Conservation (phyloP, 2,888 invertebrate species). For the Artemia sp. region DNA sequence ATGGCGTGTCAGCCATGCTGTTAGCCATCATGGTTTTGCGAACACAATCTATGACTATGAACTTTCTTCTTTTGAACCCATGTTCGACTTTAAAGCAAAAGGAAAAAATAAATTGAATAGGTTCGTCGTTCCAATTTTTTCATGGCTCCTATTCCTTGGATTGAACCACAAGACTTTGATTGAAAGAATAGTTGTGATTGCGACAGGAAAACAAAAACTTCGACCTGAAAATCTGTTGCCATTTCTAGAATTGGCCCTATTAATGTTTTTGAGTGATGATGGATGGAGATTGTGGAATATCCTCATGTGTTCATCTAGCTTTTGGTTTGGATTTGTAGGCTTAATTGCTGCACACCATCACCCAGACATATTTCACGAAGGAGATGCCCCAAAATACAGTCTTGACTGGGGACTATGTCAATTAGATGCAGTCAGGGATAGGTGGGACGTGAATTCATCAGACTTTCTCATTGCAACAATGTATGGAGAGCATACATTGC, state of each 20-base stretch:
- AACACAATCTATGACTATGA: conserved; percentile 59
- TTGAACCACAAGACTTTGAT: conserved; percentile 24
- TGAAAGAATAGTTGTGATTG: conserved; percentile 20
- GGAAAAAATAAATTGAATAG: conserved; percentile 37
- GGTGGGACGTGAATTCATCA: conserved; percentile 45
- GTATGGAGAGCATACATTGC: conserved; percentile 59
- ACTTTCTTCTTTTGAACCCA: conserved; percentile 41
- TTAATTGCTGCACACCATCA: conserved; percentile 61
- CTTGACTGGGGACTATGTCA: conserved; percentile 62
- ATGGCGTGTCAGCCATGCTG: conserved; percentile 54
- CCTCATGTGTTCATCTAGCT: conserved; percentile 24
- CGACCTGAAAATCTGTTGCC: conserved; percentile 26
- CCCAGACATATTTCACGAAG: conserved; percentile 58
- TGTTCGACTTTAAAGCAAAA: conserved; percentile 45
- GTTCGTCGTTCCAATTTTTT: conserved; percentile 38
- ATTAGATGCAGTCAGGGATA: conserved; percentile 52
- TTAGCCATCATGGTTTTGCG: conserved; percentile 61
- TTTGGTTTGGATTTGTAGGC: conserved; percentile 41
- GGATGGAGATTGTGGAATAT: conserved; percentile 25
- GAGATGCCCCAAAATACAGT: conserved; percentile 44
- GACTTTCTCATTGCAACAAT: conserved; percentile 49
- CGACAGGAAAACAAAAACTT: conserved; percentile 21
- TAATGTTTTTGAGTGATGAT: conserved; percentile 21
- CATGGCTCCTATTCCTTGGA: conserved; percentile 34
- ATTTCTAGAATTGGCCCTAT: conserved; percentile 23